A percentile compares a stretch with the other conserved stretches of the same genome.
phyloP scores from a whole-genome alignment of 2,888 invertebrate species.

The Pollenia griseotomentosa region DNA sequence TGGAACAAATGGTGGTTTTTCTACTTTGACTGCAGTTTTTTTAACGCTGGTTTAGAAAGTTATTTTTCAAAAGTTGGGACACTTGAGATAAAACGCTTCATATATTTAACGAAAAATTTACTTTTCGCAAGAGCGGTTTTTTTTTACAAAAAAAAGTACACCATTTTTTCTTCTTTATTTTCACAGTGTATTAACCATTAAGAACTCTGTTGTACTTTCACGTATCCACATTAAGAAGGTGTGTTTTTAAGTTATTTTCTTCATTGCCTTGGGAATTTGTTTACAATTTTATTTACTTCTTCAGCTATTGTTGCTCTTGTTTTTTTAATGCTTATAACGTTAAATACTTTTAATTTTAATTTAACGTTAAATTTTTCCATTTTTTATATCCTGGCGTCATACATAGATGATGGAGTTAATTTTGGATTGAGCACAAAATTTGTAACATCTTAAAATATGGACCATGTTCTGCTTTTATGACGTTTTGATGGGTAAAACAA shows the following conservation, averaged over 20 bases:
- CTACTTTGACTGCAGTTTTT: no score
- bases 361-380: not conserved
- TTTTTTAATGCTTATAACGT: not conserved
- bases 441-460: not conserved
- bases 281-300: not conserved
- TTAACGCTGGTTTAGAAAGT: no score
- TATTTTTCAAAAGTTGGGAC: no score
- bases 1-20: no score
- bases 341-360: constrained; percentile 16
- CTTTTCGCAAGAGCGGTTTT: no score
- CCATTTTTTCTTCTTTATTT: no score
- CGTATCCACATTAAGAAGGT: not conserved
- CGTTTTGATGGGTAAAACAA: not conserved
- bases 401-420: constrained; percentile 1
- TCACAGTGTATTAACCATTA: no score
- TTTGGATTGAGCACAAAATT: not conserved
- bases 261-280: constrained; percentile 23
- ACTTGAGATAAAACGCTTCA: no score
- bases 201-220: no score
- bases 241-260: not conserved
- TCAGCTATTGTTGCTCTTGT: not conserved
- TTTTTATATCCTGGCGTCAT: not conserved
- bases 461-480: not conserved
- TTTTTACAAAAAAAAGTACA: no score
- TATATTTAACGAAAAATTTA: no score